These are phyloP conservation scores for Aphidius colemani DNA, from an alignment of 2,888 invertebrate species.

Conservation along the genomic window DNA sequence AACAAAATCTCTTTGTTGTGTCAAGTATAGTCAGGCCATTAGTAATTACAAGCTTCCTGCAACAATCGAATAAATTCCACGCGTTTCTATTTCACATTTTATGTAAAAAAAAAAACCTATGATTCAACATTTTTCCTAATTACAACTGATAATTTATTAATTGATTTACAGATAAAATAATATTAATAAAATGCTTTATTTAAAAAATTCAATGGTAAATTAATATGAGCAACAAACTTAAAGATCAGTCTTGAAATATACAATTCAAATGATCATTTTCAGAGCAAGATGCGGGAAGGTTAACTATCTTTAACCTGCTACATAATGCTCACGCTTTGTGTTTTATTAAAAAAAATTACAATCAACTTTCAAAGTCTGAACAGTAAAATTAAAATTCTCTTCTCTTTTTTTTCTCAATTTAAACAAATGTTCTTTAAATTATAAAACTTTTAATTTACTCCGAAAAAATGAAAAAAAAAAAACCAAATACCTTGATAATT, in stretches of 20 bases:
- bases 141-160: constrained; percentile 1
- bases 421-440: too few relatives aligned
- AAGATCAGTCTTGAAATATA: too few relatives aligned
- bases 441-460: too few relatives aligned
- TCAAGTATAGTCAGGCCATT: background rate
- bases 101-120: background rate
- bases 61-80: constrained; percentile 14
- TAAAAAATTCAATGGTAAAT: background rate
- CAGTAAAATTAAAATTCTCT: too few relatives aligned
- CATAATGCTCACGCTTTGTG: constrained; percentile 39
- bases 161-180: constrained; percentile 1
- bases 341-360: constrained; percentile 30
- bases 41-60: constrained; percentile 21
- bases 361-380: constrained; percentile 15
- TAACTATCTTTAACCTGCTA: constrained; percentile 51
- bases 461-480: too few relatives aligned
- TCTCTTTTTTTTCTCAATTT: too few relatives aligned
- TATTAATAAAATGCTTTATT: background rate
- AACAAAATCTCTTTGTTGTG: constrained; percentile 9
- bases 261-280: constrained; percentile 8
- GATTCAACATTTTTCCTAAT: background rate
- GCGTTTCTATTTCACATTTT: background rate
- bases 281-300: constrained; percentile 42
- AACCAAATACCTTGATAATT: too few relatives aligned
- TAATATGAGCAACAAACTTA: too few relatives aligned